A percentile compares a stretch with the other conserved stretches of the same genome.
Conservation (phyloP, 2,113 vertebrate genomes). For the Nothoprocta perdicaria region DNA sequence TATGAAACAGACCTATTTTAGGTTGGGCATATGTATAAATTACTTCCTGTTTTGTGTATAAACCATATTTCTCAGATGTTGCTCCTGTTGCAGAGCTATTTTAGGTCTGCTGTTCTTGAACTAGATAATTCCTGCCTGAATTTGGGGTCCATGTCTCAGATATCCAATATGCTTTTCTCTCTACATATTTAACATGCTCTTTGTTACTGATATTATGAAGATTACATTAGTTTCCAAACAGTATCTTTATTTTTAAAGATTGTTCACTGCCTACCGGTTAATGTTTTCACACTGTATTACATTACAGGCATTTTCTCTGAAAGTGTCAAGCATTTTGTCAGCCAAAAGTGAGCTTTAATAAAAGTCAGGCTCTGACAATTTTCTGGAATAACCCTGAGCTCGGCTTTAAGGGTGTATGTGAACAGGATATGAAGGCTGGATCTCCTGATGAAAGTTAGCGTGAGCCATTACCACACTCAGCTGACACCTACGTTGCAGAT, state of each 20-base stretch:
- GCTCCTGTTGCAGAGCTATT: not conserved
- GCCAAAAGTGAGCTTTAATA: constrained; percentile 59
- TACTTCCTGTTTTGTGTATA: not conserved
- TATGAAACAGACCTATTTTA: not conserved
- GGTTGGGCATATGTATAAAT: not conserved
- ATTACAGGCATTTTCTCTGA: constrained; percentile 46
- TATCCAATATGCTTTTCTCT: constrained; percentile 8
- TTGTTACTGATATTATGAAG: constrained; percentile 44
- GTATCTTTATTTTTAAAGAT: constrained; percentile 32
- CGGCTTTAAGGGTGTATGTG: not conserved
- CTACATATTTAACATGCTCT: not conserved
- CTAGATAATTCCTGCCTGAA: not conserved
- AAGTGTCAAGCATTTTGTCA: constrained; percentile 62
- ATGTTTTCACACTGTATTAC: constrained; percentile 55
- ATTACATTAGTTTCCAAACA: constrained; percentile 56
- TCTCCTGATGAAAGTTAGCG: constrained; percentile 62
- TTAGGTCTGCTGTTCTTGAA: not conserved
- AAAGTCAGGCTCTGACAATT: constrained; percentile 65
- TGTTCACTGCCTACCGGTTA: constrained; percentile 48
- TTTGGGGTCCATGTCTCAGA: fast-evolving
- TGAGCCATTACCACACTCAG: constrained; percentile 44
- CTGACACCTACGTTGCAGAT: constrained; percentile 62
- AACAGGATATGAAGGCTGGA: constrained; percentile 62
- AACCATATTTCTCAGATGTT: not conserved
- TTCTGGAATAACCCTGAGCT: constrained; percentile 63